Percentiles rank a stretch among this genome's conserved stretches.
phyloP scores from a whole-genome alignment of 2,113 vertebrate genomes.

The Neolamprologus cancellatus region DNA sequence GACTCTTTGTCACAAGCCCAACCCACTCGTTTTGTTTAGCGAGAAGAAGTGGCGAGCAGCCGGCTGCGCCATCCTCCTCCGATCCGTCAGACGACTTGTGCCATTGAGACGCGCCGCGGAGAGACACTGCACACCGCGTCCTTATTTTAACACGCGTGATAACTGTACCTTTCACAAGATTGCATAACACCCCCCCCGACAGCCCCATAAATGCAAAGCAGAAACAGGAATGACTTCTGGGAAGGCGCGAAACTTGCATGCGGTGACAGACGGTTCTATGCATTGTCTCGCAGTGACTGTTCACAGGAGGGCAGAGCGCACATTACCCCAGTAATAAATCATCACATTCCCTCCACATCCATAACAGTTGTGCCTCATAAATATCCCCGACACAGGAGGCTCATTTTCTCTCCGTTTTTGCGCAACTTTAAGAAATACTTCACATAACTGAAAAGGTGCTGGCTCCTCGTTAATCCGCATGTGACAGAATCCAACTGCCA shows the following conservation, averaged over 20 bases:
- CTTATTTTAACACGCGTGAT: neutral
- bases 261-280: neutral
- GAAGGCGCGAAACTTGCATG: neutral
- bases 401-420: neutral
- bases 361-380: constrained; percentile 37
- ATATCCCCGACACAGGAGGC: neutral
- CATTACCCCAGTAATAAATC: neutral
- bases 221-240: neutral
- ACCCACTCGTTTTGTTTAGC: constrained; percentile 38
- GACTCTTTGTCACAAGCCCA: constrained; percentile 36
- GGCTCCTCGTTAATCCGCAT: neutral
- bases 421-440: neutral
- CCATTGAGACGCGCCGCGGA: constrained; percentile 11
- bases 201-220: neutral
- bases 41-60: neutral
- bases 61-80: neutral
- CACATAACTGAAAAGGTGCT: neutral
- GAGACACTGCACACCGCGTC: neutral
- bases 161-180: neutral
- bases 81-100: neutral
- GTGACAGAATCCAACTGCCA: neutral
- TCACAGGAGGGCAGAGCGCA: neutral
- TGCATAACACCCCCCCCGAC: neutral
- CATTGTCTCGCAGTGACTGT: neutral
- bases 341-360: neutral